A percentile compares a stretch with the other conserved stretches of the same genome.
Evolutionary conservation across 2,113 vertebrate genomes (phyloP).

Genomic region (Athene cunicularia): DNA sequence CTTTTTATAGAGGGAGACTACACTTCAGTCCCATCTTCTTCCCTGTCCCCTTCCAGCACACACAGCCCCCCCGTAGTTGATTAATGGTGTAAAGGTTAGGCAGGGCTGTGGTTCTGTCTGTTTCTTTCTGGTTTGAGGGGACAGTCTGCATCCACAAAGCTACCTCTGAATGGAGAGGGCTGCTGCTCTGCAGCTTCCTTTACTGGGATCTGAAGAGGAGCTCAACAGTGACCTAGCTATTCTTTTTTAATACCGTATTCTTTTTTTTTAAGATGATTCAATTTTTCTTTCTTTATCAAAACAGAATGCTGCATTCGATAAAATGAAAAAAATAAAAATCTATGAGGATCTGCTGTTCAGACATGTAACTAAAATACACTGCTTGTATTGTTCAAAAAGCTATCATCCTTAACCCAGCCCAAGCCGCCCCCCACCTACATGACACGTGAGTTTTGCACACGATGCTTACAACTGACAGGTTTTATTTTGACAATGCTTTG

Average conservation of each 20-base stretch:
- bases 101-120: neutral
- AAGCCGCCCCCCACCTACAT: neutral
- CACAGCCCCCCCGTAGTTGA: neutral
- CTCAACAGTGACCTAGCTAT: neutral
- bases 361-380: neutral
- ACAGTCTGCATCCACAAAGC: neutral
- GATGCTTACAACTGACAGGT: neutral
- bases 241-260: neutral
- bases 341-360: neutral
- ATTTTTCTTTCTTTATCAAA: neutral
- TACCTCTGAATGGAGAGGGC: neutral
- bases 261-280: neutral
- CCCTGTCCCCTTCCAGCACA: neutral
- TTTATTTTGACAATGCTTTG: neutral
- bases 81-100: neutral
- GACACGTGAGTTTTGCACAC: neutral
- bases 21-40: neutral
- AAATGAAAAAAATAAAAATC: neutral
- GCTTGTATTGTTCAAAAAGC: neutral
- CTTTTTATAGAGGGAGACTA: neutral
- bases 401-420: neutral
- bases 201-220: neutral
- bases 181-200: neutral
- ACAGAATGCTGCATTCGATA: neutral
- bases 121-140: neutral